Percentiles rank a stretch among this genome's conserved stretches.
These are phyloP conservation scores for Eonycteris spelaea DNA, from an alignment of 2,113 vertebrate genomes.

Conservation along the genomic window DNA sequence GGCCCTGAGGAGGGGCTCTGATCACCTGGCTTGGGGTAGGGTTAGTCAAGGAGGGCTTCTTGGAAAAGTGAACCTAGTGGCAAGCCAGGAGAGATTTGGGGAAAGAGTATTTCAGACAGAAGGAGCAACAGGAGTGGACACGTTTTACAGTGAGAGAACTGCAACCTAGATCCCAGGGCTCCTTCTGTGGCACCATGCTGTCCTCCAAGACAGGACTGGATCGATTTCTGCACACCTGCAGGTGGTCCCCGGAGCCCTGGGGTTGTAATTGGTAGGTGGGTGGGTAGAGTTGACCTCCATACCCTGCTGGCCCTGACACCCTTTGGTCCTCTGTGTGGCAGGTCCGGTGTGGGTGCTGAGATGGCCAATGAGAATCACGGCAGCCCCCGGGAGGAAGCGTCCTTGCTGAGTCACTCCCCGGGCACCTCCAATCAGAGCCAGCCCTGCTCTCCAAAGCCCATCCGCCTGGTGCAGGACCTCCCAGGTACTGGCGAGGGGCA, in stretches of 20 bases:
- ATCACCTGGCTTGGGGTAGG: background rate
- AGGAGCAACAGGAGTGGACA: background rate
- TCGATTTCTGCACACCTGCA: background rate
- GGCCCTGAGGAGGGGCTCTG: background rate
- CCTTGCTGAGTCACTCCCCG: conserved; percentile 89
- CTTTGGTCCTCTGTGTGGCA: conserved; percentile 37
- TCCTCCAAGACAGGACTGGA: background rate
- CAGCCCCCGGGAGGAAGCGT: conserved; percentile 88
- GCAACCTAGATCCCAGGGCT: background rate
- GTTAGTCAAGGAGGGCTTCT: background rate
- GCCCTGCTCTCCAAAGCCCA: conserved; percentile 91
- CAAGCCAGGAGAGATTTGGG: background rate
- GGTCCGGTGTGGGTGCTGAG: conserved; percentile 84
- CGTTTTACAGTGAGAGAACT: background rate
- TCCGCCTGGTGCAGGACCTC: conserved; percentile 92
- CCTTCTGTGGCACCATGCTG: background rate
- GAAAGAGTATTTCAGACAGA: background rate
- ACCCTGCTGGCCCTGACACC: background rate
- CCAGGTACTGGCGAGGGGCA: conserved; percentile 86
- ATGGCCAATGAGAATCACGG: conserved; percentile 97
- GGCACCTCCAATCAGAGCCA: conserved; percentile 90
- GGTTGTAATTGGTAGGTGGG: background rate
- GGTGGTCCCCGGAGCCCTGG: background rate
- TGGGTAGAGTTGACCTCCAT: background rate
- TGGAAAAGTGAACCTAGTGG: background rate